These are phyloP conservation scores for Hesperophylax magnus DNA, from an alignment of 1,140 invertebrate genomes.

Conservation along the genomic window DNA sequence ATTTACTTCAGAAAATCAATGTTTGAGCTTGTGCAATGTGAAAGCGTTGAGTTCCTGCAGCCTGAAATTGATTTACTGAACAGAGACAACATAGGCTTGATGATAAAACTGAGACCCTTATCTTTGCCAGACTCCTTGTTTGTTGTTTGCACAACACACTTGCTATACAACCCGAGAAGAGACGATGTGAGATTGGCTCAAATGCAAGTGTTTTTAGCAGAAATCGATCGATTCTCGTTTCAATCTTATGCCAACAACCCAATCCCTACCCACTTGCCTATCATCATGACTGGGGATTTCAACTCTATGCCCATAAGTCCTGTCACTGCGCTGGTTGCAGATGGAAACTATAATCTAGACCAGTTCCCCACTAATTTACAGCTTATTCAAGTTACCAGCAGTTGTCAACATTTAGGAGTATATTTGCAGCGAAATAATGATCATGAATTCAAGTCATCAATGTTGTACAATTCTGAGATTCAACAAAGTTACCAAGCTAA, in stretches of 20 bases:
- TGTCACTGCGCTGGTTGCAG: constrained; percentile 80
- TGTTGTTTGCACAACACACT: constrained; percentile 92
- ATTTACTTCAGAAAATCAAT: constrained; percentile 80
- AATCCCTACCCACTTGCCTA: constrained; percentile 74
- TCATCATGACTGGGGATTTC: constrained; percentile 92
- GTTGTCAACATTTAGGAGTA: constrained; percentile 76
- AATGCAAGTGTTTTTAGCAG: constrained; percentile 82
- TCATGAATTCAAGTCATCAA: constrained; percentile 57
- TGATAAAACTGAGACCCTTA: constrained; percentile 80
- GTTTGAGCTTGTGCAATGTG: constrained; percentile 76
- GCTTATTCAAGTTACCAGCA: constrained; percentile 73
- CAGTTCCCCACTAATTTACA: constrained; percentile 49
- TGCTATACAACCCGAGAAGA: constrained; percentile 92
- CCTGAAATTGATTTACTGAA: constrained; percentile 76
- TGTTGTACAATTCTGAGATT: constrained; percentile 58
- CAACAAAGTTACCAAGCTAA: constrained; percentile 37
- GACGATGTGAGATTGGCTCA: constrained; percentile 93
- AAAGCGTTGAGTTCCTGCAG: constrained; percentile 74
- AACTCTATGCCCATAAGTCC: constrained; percentile 83
- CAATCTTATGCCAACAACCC: constrained; percentile 62
- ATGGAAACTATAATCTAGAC: constrained; percentile 69
- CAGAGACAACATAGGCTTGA: constrained; percentile 89
- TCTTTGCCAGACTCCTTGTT: constrained; percentile 69
- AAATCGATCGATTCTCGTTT: constrained; percentile 85
- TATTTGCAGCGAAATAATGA: constrained; percentile 58